Conservation (phyloP, 2,888 invertebrate genomes). For the Pollenia griseotomentosa region DNA sequence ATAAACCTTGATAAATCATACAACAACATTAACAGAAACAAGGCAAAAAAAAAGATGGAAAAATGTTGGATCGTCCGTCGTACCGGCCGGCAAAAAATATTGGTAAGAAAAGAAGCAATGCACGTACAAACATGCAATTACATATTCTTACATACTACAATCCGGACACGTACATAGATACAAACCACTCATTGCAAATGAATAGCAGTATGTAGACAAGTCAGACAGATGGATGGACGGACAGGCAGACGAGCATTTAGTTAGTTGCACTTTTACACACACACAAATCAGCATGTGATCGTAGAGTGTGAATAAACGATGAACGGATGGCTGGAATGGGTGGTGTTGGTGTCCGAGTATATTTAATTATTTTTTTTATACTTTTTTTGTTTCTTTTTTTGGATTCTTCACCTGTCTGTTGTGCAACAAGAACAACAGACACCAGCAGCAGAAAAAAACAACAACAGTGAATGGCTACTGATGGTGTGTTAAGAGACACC, state of each 20-base stretch:
- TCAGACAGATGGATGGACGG: constrained; percentile 17
- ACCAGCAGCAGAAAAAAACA: neutral
- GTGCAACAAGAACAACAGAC: constrained; percentile 39
- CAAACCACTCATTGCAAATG: constrained; percentile 7
- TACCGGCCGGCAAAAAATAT: constrained; percentile 54
- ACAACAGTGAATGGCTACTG: constrained; percentile 58
- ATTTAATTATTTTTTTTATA: constrained; percentile 19
- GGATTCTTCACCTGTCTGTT: constrained; percentile 66
- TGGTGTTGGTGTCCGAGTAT: constrained; percentile 44
- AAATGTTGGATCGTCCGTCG: constrained; percentile 27
- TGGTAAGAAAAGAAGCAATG: constrained; percentile 31
- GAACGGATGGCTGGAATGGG: constrained; percentile 41
- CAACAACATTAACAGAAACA: constrained; percentile 35
- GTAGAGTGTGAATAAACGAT: constrained; percentile 49
- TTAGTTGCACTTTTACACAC: constrained; percentile 40
- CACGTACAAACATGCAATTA: constrained; percentile 28
- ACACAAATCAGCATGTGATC: constrained; percentile 65
- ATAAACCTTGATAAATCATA: constrained; percentile 64
- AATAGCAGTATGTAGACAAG: constrained; percentile 7
- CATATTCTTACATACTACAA: constrained; percentile 10
- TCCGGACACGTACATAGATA: neutral
- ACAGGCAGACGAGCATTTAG: constrained; percentile 7
- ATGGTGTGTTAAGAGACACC: constrained; percentile 54
- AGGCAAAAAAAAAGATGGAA: neutral
- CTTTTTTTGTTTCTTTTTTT: constrained; percentile 1